phyloP scores from a whole-genome alignment of 2,797 vertebrate genomes.

The Tragopan temminckii region DNA sequence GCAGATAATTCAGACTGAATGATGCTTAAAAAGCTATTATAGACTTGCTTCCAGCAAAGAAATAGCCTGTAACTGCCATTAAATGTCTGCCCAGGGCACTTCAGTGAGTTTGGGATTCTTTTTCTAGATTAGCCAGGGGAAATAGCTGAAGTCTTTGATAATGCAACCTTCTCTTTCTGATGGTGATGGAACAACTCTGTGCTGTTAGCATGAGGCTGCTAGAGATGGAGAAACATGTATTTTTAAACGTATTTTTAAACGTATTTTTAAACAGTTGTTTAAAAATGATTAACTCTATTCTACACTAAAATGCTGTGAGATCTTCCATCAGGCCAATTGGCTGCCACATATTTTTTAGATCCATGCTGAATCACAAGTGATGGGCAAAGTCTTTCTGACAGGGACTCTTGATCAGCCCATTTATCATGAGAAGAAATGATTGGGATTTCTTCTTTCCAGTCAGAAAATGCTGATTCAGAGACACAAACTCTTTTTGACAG shows the following conservation, averaged over 20 bases:
- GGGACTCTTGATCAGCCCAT: not conserved
- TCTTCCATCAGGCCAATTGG: not conserved
- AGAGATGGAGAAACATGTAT: conserved; percentile 7
- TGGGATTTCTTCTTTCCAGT: not conserved
- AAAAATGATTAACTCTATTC: not conserved
- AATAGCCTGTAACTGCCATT: conserved; percentile 59
- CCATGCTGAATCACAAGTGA: not conserved
- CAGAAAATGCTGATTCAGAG: conserved; percentile 28
- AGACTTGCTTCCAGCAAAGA: conserved; percentile 64
- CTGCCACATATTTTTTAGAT: conserved; percentile 2
- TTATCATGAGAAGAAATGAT: accelerated
- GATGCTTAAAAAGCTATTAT: conserved; percentile 75
- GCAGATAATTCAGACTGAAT: conserved; percentile 63
- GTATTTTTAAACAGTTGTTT: conserved; percentile 48
- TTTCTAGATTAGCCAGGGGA: conserved; percentile 69
- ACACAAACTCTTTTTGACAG: not conserved
- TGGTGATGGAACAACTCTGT: conserved; percentile 10
- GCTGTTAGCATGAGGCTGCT: not conserved
- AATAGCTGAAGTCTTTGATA: conserved; percentile 63
- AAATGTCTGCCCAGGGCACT: conserved; percentile 71
- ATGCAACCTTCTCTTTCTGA: conserved; percentile 55
- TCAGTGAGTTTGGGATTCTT: conserved; percentile 70
- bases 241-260: conserved; percentile 50
- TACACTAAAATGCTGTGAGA: not conserved
- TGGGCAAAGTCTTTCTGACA: not conserved